Base-by-base conservation (phyloP, 2,797 vertebrate genomes). In the Hapalemur alaotrensis region DNA sequence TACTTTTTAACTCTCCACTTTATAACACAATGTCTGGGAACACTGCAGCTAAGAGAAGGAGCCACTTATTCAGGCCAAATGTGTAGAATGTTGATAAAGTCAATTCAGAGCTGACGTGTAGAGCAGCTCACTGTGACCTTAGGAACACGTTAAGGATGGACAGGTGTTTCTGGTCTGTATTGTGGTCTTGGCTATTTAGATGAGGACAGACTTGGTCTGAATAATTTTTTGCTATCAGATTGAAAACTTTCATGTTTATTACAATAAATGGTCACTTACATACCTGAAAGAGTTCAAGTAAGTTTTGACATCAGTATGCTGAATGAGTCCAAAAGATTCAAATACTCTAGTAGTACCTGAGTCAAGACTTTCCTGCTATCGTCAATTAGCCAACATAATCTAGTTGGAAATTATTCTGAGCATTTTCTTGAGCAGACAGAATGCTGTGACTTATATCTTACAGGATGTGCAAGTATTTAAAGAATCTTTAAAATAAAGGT, bases 321-420 rank as follows among this genome's bases (percentile, higher is more conserved):
- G 28, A 83, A 65, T 52, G 61, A 83, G 46, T 43, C 54, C 3
- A 90, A 80, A 79, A 30, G 11, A 54, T 76, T 75, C 38, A 50
- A 79, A 75, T 63, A 61, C 6, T 63, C 15, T 70, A 54, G 15
- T 8, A 48, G 11, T 52, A 20, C 52, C 52, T 43, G 25, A 57
- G n/a, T 48, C 30, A 48, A 78, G 23, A 48, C 32, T 90, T 73
- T 63, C 30, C 80, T 94, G n/a, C 38, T 41, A 5, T 73, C 92
- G 76, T 52, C 59, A 82, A 46, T 78, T 79, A 70, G 30, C 32
- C 18, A 85, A 23, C 11, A 63, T 89, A 46, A 72, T 92, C 41
- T 84, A n/a, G 9, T 15, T 93, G 43, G 14, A 75, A 93, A 84
- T 61, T 79, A 86, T 91, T 95, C 79, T 89, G 69, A 75, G 23